Percentiles rank a stretch among this genome's conserved stretches.
Conservation (phyloP, 1,140 invertebrate species). For the Reticulitermes speratus region DNA sequence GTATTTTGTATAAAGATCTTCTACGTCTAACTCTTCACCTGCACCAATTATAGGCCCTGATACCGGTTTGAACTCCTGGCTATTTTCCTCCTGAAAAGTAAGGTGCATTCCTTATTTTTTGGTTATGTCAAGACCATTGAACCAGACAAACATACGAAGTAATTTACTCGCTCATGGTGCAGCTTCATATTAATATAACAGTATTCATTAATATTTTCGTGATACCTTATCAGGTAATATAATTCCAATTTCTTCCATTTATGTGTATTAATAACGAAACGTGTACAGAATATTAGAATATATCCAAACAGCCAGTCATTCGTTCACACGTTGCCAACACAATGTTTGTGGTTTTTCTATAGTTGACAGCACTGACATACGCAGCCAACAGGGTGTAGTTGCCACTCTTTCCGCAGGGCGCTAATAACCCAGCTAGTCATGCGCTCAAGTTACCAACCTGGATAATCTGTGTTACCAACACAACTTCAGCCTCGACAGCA, state of each 20-base stretch:
- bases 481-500: too few species aligned
- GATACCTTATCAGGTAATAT: slow-evolving; percentile 66
- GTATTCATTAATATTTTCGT: too few species aligned
- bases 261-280: slow-evolving; percentile 20
- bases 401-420: too few species aligned
- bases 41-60: slow-evolving; percentile 53
- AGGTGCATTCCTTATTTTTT: slow-evolving; percentile 22
- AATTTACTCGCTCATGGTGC: neutral
- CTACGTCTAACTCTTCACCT: slow-evolving; percentile 77
- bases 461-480: too few species aligned
- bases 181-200: neutral
- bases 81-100: slow-evolving; percentile 57
- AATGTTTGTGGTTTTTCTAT: neutral
- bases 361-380: too few species aligned
- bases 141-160: neutral
- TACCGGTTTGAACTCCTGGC: slow-evolving; percentile 57
- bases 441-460: too few species aligned
- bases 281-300: neutral
- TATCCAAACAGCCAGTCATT: neutral
- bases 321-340: neutral
- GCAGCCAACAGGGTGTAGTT: too few species aligned
- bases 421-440: too few species aligned
- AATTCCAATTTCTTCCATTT: slow-evolving; percentile 71
- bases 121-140: neutral
- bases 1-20: slow-evolving; percentile 92